These are phyloP conservation scores for Microcebus griseorufus DNA, from an alignment of 2,113 vertebrate genomes.

Conservation along the genomic window DNA sequence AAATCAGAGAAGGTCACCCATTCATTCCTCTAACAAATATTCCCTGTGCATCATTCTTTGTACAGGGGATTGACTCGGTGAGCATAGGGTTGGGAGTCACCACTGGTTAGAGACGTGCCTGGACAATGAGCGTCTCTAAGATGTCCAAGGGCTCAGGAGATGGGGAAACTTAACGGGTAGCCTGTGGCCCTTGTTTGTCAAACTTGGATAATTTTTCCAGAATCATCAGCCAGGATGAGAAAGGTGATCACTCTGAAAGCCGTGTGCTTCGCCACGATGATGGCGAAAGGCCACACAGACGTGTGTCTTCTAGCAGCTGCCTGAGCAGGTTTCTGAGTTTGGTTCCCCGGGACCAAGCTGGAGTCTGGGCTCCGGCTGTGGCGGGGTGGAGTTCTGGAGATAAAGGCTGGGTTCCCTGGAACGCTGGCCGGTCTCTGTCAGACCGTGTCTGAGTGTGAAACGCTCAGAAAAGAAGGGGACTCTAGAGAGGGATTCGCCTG, in stretches of 20 bases:
- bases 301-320: neutral
- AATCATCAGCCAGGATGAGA: neutral
- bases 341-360: too few species aligned
- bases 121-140: neutral
- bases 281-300: neutral
- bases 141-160: neutral
- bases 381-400: neutral
- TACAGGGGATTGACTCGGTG: neutral
- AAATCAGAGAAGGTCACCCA: rapidly evolving
- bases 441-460: neutral
- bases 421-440: neutral
- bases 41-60: rapidly evolving
- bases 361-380: neutral
- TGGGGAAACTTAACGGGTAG: neutral
- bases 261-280: rapidly evolving
- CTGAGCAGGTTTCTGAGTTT: neutral
- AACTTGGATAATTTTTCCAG: neutral
- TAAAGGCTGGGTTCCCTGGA: neutral
- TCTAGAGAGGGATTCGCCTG: neutral
- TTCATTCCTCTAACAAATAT: rapidly evolving
- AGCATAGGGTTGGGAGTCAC: neutral
- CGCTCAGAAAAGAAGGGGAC: neutral
- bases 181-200: neutral
- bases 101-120: rapidly evolving
- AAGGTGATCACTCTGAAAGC: neutral